Base-by-base conservation (phyloP, 1,140 invertebrate genomes). In the Cyclargus thomasi region DNA sequence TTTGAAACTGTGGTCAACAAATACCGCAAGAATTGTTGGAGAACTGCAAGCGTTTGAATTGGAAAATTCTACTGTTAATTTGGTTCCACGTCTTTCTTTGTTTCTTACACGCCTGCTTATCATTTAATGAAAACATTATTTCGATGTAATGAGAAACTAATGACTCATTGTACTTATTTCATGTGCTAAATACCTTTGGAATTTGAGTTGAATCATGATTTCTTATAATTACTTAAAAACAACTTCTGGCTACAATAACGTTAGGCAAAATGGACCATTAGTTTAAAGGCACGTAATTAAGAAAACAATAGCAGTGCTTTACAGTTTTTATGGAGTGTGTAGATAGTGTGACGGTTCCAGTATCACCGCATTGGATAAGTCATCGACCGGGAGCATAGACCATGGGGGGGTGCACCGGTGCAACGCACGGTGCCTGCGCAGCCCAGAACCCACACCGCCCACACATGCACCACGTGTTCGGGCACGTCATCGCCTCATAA, bases 321-420 rank as follows among this genome's bases (percentile, higher is more conserved):
- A 47, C 14, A 14, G 39, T 47, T 47, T 47, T 47, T 47, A 47
- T 11, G 14, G 39, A 47, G 39, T 47, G 39, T 47, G 39, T 16
- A 47, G 39, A 14, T 47, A 11, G 39, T 47, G 14, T 47, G 39
- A 47, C 39, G 11, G 39, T 16, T 47, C 14, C 11, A 47, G 39
- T 47, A 47, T 47, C 39, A 53, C 70, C 78, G 63, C 67, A 70
- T 78, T 78, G 78, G 77, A 78, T 71, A 75, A 83, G 83, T 85
- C 85, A 85, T 83, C 80, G 81, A 88, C 83, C 85, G 83, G 71
- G 69, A 69, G 70, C 72, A 72, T 74, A 77, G 75, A 65, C 64
- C 64, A 53, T 55, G 53, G 64, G 64, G 64, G 64, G 64, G 64
- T 65, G 64, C 64, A 36, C 47, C 16, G 53, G 39, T 6, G 67